phyloP scores from a whole-genome alignment of 2,797 vertebrate species.

The Amazonetta brasiliensis region DNA sequence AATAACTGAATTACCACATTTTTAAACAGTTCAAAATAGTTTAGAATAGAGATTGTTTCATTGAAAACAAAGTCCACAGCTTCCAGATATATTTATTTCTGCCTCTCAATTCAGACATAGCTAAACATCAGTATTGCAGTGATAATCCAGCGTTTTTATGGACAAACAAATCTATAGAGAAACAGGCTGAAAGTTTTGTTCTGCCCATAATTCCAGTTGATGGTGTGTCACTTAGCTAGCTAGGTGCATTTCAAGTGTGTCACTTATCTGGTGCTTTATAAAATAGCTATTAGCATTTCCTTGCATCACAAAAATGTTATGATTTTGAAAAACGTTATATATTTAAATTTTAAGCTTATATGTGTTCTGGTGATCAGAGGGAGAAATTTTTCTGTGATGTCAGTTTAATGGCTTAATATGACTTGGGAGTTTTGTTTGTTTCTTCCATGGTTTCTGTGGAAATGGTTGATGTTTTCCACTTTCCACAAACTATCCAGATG shows the following conservation, averaged over 20 bases:
- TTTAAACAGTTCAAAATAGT: neutral
- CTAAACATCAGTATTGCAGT: neutral
- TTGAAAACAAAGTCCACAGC: rapidly evolving
- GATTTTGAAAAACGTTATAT: neutral
- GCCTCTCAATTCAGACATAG: neutral
- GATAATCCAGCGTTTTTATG: neutral
- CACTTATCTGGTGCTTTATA: neutral
- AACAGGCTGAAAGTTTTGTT: neutral
- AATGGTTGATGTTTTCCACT: neutral
- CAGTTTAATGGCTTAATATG: neutral
- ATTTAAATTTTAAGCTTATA: neutral
- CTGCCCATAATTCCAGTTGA: neutral
- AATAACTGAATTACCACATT: neutral
- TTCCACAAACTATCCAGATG: neutral
- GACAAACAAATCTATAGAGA: neutral
- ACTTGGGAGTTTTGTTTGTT: neutral
- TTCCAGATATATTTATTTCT: neutral
- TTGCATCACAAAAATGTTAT: neutral
- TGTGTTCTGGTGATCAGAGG: neutral
- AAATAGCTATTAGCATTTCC: neutral
- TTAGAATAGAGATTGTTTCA: neutral
- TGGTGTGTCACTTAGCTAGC: neutral
- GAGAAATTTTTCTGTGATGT: neutral
- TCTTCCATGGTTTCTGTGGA: neutral
- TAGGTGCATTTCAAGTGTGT: neutral